Evolutionary conservation across 1,140 invertebrate species (phyloP).

Genomic region (Tetramorium simillimum): DNA sequence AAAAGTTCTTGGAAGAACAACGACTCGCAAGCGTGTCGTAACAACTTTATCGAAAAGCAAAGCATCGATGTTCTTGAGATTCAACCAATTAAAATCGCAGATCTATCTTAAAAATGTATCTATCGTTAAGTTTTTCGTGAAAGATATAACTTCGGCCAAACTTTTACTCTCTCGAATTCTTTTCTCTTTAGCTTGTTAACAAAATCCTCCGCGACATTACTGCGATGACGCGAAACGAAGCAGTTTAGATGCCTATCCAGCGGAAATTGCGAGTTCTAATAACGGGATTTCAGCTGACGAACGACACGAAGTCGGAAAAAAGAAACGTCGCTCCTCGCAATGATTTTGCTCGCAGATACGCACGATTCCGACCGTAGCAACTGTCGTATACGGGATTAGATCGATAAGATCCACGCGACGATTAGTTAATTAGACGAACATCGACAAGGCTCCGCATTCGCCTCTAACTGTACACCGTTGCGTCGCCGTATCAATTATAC

Average conservation of each 20-base stretch:
- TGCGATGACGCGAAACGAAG: neutral
- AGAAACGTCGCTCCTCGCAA: neutral
- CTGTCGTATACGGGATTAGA: constrained; percentile 67
- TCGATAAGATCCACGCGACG: constrained; percentile 67
- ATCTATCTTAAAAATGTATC: neutral
- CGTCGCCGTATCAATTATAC: constrained; percentile 40
- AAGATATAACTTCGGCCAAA: neutral
- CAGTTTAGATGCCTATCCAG: neutral
- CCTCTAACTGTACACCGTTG: constrained; percentile 43
- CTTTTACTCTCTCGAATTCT: neutral
- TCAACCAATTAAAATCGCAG: neutral
- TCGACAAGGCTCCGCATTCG: neutral
- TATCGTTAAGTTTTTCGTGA: neutral
- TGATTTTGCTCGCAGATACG: constrained; percentile 62
- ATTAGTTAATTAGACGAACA: constrained; percentile 72
- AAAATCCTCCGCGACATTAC: neutral
- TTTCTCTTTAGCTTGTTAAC: neutral
- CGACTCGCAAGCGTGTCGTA: neutral
- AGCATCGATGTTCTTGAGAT: neutral
- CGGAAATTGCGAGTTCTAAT: constrained; percentile 46
- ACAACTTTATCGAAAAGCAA: neutral
- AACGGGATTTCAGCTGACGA: constrained; percentile 35
- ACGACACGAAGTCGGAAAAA: constrained; percentile 40
- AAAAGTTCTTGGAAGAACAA: constrained; percentile 11
- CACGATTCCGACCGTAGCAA: constrained; percentile 25